Conservation (phyloP, 2,888 invertebrate species). For the Archips xylosteana region DNA sequence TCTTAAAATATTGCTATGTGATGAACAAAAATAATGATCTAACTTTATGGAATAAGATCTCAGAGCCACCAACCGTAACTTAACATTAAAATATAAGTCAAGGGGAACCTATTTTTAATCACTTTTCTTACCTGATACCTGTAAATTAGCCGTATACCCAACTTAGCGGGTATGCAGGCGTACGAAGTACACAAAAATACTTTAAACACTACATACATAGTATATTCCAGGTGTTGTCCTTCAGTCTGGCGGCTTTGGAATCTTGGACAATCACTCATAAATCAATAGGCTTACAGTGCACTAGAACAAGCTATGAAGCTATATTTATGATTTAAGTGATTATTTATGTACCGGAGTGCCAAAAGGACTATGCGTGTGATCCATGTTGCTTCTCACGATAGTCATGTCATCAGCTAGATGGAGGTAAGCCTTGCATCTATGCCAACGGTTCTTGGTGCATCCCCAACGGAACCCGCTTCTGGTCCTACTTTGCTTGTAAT, state of each 20-base stretch:
- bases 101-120: too few relatives aligned
- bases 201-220: too few relatives aligned
- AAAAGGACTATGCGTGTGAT: conserved; percentile 74
- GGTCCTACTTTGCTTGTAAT: conserved; percentile 78
- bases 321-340: neutral
- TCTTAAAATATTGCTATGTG: conserved; percentile 21
- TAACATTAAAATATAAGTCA: too few relatives aligned
- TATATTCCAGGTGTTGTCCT: too few relatives aligned
- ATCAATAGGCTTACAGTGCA: neutral
- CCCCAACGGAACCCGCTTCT: conserved; percentile 78
- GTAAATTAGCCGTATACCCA: too few relatives aligned
- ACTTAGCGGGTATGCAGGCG: too few relatives aligned
- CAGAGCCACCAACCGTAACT: too few relatives aligned
- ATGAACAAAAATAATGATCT: neutral
- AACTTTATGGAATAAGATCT: neutral
- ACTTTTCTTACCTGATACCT: too few relatives aligned
- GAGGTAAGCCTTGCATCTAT: conserved; percentile 75
- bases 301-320: neutral
- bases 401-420: conserved; percentile 78
- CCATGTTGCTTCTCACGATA: conserved; percentile 76
- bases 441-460: conserved; percentile 81
- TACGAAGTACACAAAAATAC: too few relatives aligned
- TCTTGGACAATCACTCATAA: neutral
- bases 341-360: conserved; percentile 45
- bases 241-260: too few relatives aligned